Conservation (phyloP, 2,797 vertebrate species). For the Hyperoplus lanceolatus region DNA sequence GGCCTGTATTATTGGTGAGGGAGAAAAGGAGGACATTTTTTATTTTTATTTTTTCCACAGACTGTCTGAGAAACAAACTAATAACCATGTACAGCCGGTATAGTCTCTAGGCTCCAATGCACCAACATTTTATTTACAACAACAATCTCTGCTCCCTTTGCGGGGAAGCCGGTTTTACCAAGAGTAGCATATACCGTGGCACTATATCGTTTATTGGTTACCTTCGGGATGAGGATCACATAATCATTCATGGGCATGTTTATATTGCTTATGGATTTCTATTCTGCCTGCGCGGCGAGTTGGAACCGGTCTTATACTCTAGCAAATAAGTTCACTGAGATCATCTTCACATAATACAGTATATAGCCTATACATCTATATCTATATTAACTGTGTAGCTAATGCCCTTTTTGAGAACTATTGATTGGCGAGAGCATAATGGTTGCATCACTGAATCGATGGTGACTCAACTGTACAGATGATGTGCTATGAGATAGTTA, state of each 20-base stretch:
- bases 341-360: slow-evolving; percentile 48
- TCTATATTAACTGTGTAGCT: slow-evolving; percentile 26
- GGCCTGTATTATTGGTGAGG: slow-evolving; percentile 37
- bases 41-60: slow-evolving; percentile 11
- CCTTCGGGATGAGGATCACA: slow-evolving; percentile 56
- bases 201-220: slow-evolving; percentile 69
- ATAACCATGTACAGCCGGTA: slow-evolving; percentile 38
- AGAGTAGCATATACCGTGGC: slow-evolving; percentile 29
- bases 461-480: slow-evolving; percentile 57
- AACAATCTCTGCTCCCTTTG: slow-evolving; percentile 49
- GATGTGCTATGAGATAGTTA: slow-evolving; percentile 35
- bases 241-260: slow-evolving; percentile 59
- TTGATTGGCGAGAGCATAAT: slow-evolving; percentile 60
- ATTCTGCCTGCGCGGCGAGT: slow-evolving; percentile 17
- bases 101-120: slow-evolving; percentile 47
- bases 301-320: slow-evolving; percentile 28
- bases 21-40: slow-evolving; percentile 24
- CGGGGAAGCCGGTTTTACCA: slow-evolving; percentile 51
- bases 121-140: slow-evolving; percentile 62
- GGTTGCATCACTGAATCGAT: slow-evolving; percentile 63
- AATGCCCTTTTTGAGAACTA: slow-evolving; percentile 69
- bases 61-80: slow-evolving; percentile 42
- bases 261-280: slow-evolving; percentile 63
- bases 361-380: background rate
- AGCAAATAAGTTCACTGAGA: slow-evolving; percentile 32